Evolutionary conservation across 2,888 invertebrate genomes (phyloP).

Genomic region (Phengaris alcon): DNA sequence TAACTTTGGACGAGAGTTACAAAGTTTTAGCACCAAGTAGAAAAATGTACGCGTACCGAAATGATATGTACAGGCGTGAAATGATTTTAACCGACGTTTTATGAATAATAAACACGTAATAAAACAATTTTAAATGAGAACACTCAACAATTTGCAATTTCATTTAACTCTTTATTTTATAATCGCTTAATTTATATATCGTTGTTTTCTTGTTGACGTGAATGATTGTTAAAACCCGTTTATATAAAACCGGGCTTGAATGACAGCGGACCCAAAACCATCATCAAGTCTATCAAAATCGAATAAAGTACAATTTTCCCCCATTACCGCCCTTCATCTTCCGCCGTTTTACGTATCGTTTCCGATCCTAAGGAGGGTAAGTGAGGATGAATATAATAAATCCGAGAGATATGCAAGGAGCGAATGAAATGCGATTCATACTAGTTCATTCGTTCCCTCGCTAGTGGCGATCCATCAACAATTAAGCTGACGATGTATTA

Average conservation of each 20-base stretch:
- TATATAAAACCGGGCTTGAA: slow-evolving; percentile 45
- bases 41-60: neutral
- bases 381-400: slow-evolving; percentile 75
- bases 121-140: neutral
- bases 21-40: too few relatives aligned
- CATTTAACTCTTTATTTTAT: slow-evolving; percentile 4
- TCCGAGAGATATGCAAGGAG: slow-evolving; percentile 72
- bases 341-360: slow-evolving; percentile 78
- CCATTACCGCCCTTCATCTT: slow-evolving; percentile 77
- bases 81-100: neutral
- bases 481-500: slow-evolving; percentile 76
- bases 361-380: slow-evolving; percentile 73
- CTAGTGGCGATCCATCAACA: slow-evolving; percentile 69
- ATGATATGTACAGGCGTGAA: neutral
- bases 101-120: neutral
- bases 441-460: slow-evolving; percentile 52
- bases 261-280: slow-evolving; percentile 68
- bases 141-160: neutral
- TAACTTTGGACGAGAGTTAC: neutral
- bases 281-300: slow-evolving; percentile 77
- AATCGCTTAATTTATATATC: neutral
- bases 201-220: slow-evolving; percentile 30
- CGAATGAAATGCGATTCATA: slow-evolving; percentile 54
- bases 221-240: slow-evolving; percentile 34
- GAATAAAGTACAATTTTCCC: slow-evolving; percentile 77